Conservation (phyloP, 2,888 invertebrate genomes). For the Sarcophaga subvicina region DNA sequence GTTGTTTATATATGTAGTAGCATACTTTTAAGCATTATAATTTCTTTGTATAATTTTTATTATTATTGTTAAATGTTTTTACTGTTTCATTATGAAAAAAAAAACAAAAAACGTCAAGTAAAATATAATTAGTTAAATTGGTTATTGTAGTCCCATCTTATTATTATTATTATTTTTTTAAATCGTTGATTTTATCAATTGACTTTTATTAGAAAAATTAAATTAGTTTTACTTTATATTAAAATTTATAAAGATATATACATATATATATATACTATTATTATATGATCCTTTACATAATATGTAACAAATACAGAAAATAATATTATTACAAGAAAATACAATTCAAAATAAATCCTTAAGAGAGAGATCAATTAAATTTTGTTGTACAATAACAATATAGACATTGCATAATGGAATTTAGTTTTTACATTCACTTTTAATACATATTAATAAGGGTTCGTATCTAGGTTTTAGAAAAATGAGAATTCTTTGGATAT, state of each 20-base stretch:
- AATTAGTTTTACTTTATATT: conserved; percentile 58
- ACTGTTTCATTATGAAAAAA: conserved; percentile 42
- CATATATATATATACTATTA: conserved; percentile 25
- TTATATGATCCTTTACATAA: conserved; percentile 23
- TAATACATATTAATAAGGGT: background rate
- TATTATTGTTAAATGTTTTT: conserved; percentile 58
- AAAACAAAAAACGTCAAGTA: conserved; percentile 25
- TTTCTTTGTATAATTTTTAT: conserved; percentile 34
- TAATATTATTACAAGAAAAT: conserved; percentile 23
- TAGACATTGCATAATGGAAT: background rate
- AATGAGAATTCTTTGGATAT: too few relatives aligned
- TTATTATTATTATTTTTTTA: conserved; percentile 33
- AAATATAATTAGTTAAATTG: conserved; percentile 60
- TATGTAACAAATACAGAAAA: conserved; percentile 49
- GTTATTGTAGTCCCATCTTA: conserved; percentile 55
- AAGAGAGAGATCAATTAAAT: conserved; percentile 60
- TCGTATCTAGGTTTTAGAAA: background rate
- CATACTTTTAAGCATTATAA: conserved; percentile 50
- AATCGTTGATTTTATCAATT: conserved; percentile 60
- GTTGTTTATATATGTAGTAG: conserved; percentile 25
- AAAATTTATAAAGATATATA: conserved; percentile 40
- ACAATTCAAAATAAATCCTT: conserved; percentile 56
- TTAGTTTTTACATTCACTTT: background rate
- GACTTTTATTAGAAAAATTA: conserved; percentile 64
- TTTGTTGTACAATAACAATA: conserved; percentile 28